Conservation (phyloP, 2,113 vertebrate genomes). For the Clinocottus analis region DNA sequence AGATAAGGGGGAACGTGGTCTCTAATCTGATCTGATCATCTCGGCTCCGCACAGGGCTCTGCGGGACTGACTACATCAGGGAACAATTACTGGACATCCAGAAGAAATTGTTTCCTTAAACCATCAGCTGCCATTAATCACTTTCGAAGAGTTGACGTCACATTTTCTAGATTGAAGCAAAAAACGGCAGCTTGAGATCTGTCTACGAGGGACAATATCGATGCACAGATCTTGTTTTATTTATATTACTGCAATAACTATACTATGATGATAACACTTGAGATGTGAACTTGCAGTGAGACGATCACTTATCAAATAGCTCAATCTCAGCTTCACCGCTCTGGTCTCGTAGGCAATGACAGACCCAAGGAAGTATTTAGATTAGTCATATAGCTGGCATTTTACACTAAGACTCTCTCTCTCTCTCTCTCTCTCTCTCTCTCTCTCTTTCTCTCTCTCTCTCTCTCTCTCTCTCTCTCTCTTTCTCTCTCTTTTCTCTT, state of each 20-base stretch:
- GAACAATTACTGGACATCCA: slow-evolving; percentile 62
- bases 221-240: neutral
- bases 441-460: neutral
- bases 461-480: neutral
- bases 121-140: slow-evolving; percentile 49
- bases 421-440: neutral
- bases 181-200: neutral
- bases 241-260: neutral
- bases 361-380: slow-evolving; percentile 50
- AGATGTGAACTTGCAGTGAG: neutral
- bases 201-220: neutral
- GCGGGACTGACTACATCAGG: slow-evolving; percentile 56
- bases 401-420: slow-evolving; percentile 28
- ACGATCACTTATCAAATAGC: slow-evolving; percentile 37
- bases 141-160: slow-evolving; percentile 23
- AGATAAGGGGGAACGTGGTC: slow-evolving; percentile 62
- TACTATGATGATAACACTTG: neutral
- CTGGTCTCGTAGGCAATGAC: slow-evolving; percentile 50
- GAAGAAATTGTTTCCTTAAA: slow-evolving; percentile 57
- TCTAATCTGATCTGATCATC: slow-evolving; percentile 79
- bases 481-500: neutral
- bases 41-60: slow-evolving; percentile 46
- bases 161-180: slow-evolving; percentile 21
- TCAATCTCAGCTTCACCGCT: slow-evolving; percentile 29
- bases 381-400: slow-evolving; percentile 59